Evolutionary conservation across 2,888 invertebrate species (phyloP), one percentile per base, ranked within the genome.

Genomic region (Noctua comes): DNA sequence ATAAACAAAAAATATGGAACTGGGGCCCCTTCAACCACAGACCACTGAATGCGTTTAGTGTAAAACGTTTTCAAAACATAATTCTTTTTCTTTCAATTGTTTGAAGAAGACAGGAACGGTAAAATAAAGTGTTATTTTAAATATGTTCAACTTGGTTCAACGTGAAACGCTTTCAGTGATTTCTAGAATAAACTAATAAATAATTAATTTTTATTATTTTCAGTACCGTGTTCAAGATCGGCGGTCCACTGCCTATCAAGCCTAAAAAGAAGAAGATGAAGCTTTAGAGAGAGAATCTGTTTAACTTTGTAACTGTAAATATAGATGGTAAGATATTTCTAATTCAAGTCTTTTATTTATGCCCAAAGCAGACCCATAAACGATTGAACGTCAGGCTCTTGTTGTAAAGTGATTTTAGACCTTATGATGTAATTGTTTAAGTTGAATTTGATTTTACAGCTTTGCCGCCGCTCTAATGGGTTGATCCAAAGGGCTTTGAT

Each of bases 141-240:
- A 40, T 40, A 40, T 40, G 40, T 40, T 40, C 40, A 40, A 40
- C 7, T 40, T 40, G 40, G 40, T 40, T 40, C 1, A 40, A 40
- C 40, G 40, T 40, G 7, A 40, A 40, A 40, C 40, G 40, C 0
- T 40, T 40, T 40, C 7, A 40, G 0, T 40, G 7, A 36, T 36
- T 36, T 36, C 36, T 36, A 40, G 1, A 40, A 7, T 40, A 6
- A 40, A 40, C 7, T 6, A 7, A 8, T 7, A 40, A 1, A 40
- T 40, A 40, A 7, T 40, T 40, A 40, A 40, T 40, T 7, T 40
- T 40, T 7, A 40, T 40, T 40, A 62, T 91, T 98, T 97, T 84
- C 97, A 99, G 99, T 91, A 99, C 99, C 71, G 98, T 99, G 21
- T 99, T 99, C 96, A 99, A 99, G 96, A 98, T 98, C 85, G 98